phyloP scores from a whole-genome alignment of 2,888 invertebrate genomes.

The Sturmia bella region DNA sequence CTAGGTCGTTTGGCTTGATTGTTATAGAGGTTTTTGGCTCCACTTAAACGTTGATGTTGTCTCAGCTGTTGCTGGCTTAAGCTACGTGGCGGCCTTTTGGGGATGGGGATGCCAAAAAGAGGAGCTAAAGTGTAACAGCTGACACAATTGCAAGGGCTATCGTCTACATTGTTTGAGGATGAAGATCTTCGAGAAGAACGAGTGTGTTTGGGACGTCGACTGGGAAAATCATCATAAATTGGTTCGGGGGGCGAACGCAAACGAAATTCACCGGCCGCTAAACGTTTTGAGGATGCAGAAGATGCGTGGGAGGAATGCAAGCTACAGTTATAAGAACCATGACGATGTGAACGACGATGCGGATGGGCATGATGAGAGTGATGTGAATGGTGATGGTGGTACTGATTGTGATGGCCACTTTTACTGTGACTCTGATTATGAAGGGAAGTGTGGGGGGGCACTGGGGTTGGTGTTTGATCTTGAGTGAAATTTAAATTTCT shows the following conservation, averaged over 20 bases:
- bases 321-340: constrained; percentile 31
- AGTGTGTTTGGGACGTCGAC: neutral
- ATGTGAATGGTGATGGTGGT: constrained; percentile 51
- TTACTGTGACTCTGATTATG: constrained; percentile 61
- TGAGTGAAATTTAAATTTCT: constrained; percentile 64
- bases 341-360: constrained; percentile 50
- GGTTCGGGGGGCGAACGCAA: constrained; percentile 35
- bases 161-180: constrained; percentile 39
- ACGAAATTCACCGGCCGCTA: constrained; percentile 31
- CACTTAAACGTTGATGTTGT: constrained; percentile 77
- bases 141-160: constrained; percentile 77
- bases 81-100: constrained; percentile 77
- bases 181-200: constrained; percentile 49
- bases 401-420: constrained; percentile 59
- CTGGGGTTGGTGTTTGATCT: constrained; percentile 42
- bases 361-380: constrained; percentile 38
- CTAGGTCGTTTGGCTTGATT: constrained; percentile 40
- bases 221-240: constrained; percentile 17
- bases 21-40: constrained; percentile 61
- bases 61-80: constrained; percentile 80
- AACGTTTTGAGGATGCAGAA: constrained; percentile 22
- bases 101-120: constrained; percentile 76
- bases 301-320: constrained; percentile 33
- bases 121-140: constrained; percentile 80
- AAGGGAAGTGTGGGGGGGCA: constrained; percentile 55